Evolutionary conservation across 1,140 invertebrate genomes (phyloP).

Genomic region (Ostrea edulis): DNA sequence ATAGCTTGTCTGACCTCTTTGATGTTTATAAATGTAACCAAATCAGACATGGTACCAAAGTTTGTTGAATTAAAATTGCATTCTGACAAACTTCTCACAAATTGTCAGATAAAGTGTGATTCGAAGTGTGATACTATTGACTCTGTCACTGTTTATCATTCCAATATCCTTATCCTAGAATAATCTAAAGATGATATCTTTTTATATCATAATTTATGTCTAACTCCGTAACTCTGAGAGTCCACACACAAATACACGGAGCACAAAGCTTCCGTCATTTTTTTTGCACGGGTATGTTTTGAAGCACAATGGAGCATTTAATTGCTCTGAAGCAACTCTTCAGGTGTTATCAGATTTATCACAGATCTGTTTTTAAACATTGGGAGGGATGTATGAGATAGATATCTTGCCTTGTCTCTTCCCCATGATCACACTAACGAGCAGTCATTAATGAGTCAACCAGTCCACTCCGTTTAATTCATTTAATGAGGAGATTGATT

Average conservation of each 20-base stretch:
- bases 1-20: background rate
- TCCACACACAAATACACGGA: background rate
- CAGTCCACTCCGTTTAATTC: conserved; percentile 31
- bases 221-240: background rate
- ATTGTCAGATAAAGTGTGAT: conserved; percentile 28
- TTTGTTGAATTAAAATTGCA: background rate
- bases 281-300: background rate
- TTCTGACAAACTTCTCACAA: conserved; percentile 34
- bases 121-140: conserved; percentile 10
- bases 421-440: conserved; percentile 8
- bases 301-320: conserved; percentile 28
- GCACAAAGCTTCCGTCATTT: background rate
- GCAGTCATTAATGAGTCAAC: conserved; percentile 37
- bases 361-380: conserved; percentile 19
- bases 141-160: background rate
- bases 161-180: background rate
- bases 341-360: conserved; percentile 32
- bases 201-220: conserved; percentile 36
- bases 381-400: conserved; percentile 31
- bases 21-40: background rate
- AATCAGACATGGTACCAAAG: background rate
- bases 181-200: conserved; percentile 14
- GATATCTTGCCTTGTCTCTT: conserved; percentile 27
- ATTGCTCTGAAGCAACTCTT: background rate
- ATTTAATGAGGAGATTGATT: conserved; percentile 29